A percentile compares a stretch with the other conserved stretches of the same genome.
Evolutionary conservation across 2,797 vertebrate species (phyloP).

Genomic region (Lacerta bilineata): DNA sequence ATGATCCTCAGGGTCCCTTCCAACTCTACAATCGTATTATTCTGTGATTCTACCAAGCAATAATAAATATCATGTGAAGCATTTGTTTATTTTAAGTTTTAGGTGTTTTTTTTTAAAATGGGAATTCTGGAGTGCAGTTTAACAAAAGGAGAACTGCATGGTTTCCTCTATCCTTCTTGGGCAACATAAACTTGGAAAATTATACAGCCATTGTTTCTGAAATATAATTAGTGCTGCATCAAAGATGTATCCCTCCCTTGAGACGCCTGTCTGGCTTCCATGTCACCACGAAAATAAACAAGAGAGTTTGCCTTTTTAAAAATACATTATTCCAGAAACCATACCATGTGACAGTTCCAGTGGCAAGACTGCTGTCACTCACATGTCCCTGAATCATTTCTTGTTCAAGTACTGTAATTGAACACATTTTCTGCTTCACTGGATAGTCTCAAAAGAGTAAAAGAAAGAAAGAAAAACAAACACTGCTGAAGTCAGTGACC

Average conservation of each 20-base stretch:
- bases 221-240: background rate
- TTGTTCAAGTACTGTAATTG: background rate
- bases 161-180: conserved; percentile 6
- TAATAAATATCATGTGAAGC: no score
- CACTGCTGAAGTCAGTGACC: background rate
- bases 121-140: background rate
- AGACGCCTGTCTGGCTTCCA: background rate
- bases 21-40: no score
- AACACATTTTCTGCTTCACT: background rate
- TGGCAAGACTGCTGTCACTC: background rate
- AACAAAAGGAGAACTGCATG: background rate
- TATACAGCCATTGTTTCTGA: conserved; percentile 17
- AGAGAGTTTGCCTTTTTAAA: background rate
- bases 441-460: background rate
- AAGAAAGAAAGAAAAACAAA: no score
- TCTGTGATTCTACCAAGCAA: no score
- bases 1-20: no score
- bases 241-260: background rate
- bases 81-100: background rate
- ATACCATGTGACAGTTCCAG: background rate
- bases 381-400: background rate
- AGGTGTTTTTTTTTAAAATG: background rate
- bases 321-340: background rate
- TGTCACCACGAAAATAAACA: conserved; percentile 4
- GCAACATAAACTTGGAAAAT: background rate